Conservation (phyloP, 2,797 vertebrate species). For the Gallirallus australis region DNA sequence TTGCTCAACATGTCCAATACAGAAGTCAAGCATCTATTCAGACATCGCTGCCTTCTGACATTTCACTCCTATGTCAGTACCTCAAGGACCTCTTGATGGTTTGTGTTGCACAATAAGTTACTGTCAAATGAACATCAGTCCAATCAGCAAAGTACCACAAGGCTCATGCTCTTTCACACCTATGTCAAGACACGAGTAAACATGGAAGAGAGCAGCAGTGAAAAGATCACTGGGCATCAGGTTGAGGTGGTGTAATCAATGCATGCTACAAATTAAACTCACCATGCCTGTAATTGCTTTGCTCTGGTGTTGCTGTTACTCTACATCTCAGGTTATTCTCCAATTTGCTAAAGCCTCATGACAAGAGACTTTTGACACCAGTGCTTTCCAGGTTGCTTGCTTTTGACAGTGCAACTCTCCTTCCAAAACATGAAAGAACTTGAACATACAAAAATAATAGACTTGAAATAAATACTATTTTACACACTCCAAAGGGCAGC, state of each 20-base stretch:
- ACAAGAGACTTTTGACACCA: not conserved
- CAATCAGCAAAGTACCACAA: not conserved
- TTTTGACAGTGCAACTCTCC: not conserved
- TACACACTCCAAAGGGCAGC: not conserved
- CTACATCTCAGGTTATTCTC: not conserved
- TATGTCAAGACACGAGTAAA: accelerated
- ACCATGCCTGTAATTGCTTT: accelerated
- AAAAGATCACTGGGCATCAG: not conserved
- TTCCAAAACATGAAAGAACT: not conserved
- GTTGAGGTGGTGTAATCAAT: not conserved
- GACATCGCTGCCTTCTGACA: not conserved
- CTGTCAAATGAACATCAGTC: not conserved
- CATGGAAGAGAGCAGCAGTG: accelerated
- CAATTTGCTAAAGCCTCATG: not conserved
- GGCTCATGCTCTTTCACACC: accelerated
- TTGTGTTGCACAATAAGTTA: not conserved
- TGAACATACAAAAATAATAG: not conserved
- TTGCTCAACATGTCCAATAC: accelerated
- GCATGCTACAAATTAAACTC: not conserved
- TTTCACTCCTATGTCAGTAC: not conserved
- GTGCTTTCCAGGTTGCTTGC: not conserved
- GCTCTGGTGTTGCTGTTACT: not conserved
- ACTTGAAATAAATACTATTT: not conserved
- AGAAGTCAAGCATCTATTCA: not conserved
- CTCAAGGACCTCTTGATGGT: not conserved